phyloP scores from a whole-genome alignment of 2,888 invertebrate species.

The Pelosia muscerda region DNA sequence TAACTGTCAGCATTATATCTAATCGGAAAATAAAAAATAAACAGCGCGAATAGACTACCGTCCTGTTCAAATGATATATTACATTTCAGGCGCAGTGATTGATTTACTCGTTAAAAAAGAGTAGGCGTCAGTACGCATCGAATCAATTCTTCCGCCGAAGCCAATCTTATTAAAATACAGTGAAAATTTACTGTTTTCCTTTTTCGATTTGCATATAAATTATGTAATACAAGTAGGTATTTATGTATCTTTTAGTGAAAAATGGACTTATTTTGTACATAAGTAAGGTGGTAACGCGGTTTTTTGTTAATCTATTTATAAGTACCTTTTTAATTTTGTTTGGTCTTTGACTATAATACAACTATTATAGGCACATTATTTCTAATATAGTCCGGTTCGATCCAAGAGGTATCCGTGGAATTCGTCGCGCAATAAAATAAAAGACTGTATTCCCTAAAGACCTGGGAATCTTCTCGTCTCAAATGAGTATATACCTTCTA shows the following conservation, averaged over 20 bases:
- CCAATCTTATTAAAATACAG: conserved; percentile 13
- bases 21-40: not conserved
- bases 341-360: too few species aligned
- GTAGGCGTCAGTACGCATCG: conserved; percentile 9
- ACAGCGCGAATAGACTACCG: not conserved
- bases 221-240: not conserved
- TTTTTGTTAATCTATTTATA: too few species aligned
- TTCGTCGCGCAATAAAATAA: too few species aligned
- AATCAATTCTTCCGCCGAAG: conserved; percentile 11
- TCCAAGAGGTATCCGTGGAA: too few species aligned
- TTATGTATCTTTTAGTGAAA: not conserved
- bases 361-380: too few species aligned
- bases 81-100: conserved; percentile 18
- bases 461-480: too few species aligned
- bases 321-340: too few species aligned
- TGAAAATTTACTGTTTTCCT: not conserved
- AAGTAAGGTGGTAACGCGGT: too few species aligned
- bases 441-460: too few species aligned
- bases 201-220: not conserved
- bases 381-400: too few species aligned
- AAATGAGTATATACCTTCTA: too few species aligned
- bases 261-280: not conserved
- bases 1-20: not conserved
- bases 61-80: conserved; percentile 19
- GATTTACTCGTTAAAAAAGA: conserved; percentile 20